phyloP scores from a whole-genome alignment of 2,797 vertebrate genomes.

The Meda fulgida region DNA sequence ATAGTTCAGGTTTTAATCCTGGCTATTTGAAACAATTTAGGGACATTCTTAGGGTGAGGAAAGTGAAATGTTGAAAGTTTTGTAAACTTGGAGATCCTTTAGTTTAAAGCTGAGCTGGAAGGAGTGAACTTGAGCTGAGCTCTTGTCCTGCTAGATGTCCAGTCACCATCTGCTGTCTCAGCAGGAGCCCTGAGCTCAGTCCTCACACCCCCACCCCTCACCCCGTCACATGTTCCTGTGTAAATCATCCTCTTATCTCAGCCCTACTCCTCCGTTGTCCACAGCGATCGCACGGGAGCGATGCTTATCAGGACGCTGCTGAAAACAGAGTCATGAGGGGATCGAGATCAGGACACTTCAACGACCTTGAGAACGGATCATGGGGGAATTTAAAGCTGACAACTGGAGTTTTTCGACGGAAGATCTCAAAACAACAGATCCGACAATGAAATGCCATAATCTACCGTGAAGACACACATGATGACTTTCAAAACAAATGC shows the following conservation, averaged over 20 bases:
- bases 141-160: conserved; percentile 12
- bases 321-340: conserved; percentile 48
- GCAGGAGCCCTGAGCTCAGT: conserved; percentile 36
- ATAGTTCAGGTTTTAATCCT: not conserved
- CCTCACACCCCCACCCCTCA: conserved; percentile 27
- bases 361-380: conserved; percentile 41
- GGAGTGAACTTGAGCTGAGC: conserved; percentile 29
- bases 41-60: not conserved
- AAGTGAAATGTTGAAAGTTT: not conserved
- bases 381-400: conserved; percentile 49
- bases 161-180: conserved; percentile 51
- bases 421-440: conserved; percentile 22
- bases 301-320: conserved; percentile 56
- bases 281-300: conserved; percentile 4
- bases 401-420: conserved; percentile 38
- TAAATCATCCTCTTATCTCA: conserved; percentile 52
- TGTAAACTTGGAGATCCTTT: not conserved
- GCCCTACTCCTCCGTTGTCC: conserved; percentile 24
- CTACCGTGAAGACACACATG: not conserved
- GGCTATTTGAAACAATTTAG: not conserved
- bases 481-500: not conserved
- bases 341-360: conserved; percentile 34
- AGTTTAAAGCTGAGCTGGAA: not conserved
- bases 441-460: not conserved
- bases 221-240: conserved; percentile 37